Percentiles rank a stretch among this genome's conserved stretches.
Conservation (phyloP, 2,797 vertebrate species). For the Garrulus glandarius region DNA sequence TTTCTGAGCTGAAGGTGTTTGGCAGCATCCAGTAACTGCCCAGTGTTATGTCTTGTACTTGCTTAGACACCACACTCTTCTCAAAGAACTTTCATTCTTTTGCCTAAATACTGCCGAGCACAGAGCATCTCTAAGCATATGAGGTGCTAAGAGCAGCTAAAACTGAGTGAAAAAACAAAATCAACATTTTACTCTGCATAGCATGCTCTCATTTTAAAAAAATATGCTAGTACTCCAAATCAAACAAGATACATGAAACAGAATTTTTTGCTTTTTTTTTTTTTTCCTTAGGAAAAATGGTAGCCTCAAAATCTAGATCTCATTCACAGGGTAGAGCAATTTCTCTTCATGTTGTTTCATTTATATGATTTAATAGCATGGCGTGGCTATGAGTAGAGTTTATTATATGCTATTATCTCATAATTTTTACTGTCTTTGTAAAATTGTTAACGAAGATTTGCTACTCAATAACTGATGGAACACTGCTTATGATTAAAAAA, state of each 20-base stretch:
- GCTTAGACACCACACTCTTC: accelerated
- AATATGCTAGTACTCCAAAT: neutral
- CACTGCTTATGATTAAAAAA: neutral
- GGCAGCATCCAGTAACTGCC: neutral
- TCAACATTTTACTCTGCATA: neutral
- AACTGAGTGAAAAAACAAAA: neutral
- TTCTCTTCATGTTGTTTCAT: neutral
- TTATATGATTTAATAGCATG: neutral
- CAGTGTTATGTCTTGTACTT: neutral
- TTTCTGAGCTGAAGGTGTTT: neutral
- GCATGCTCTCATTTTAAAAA: neutral
- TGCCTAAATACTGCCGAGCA: neutral
- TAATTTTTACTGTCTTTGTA: neutral
- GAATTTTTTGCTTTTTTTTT: no score
- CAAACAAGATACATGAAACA: neutral
- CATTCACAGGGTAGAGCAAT: neutral
- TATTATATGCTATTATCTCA: neutral
- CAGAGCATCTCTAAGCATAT: neutral
- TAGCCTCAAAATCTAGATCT: neutral
- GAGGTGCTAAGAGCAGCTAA: neutral
- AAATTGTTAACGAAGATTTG: neutral
- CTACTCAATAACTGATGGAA: neutral
- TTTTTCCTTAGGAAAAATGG: neutral
- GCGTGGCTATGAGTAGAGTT: neutral
- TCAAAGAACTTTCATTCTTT: neutral